These are phyloP conservation scores for Suncus etruscus DNA, from an alignment of 2,113 vertebrate species.

Conservation along the genomic window DNA sequence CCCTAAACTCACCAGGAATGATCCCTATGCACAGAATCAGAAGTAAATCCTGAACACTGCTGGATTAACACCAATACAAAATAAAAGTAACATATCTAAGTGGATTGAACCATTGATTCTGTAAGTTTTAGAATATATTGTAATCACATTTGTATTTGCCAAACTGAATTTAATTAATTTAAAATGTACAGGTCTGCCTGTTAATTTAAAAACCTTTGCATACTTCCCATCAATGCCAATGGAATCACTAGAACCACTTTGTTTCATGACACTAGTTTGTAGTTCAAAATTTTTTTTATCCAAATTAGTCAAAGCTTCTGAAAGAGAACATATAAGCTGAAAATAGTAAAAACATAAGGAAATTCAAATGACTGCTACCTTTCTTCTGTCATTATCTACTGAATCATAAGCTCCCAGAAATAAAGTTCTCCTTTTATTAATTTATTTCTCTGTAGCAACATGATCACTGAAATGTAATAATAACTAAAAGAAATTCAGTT, in stretches of 20 bases:
- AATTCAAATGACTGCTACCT: background rate
- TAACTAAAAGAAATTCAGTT: too few relatives aligned
- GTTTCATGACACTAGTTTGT: background rate
- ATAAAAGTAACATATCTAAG: background rate
- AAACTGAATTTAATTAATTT: constrained; percentile 2
- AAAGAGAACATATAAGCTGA: background rate
- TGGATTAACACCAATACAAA: too few relatives aligned
- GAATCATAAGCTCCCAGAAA: background rate
- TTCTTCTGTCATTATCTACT: background rate
- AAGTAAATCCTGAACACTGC: too few relatives aligned
- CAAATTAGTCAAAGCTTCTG: background rate
- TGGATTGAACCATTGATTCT: background rate
- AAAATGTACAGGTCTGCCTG: background rate
- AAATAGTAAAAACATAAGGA: background rate
- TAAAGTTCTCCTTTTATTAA: background rate
- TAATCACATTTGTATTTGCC: background rate
- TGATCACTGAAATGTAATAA: too few relatives aligned
- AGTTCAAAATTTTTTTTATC: background rate
- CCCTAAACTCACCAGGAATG: too few relatives aligned
- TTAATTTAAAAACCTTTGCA: background rate
- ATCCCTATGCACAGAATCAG: too few relatives aligned
- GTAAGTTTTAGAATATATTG: background rate
- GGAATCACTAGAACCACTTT: background rate
- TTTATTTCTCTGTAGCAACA: too few relatives aligned
- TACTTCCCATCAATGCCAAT: background rate